phyloP scores from a whole-genome alignment of 2,113 vertebrate genomes.

The Campylorhamphus procurvoides region DNA sequence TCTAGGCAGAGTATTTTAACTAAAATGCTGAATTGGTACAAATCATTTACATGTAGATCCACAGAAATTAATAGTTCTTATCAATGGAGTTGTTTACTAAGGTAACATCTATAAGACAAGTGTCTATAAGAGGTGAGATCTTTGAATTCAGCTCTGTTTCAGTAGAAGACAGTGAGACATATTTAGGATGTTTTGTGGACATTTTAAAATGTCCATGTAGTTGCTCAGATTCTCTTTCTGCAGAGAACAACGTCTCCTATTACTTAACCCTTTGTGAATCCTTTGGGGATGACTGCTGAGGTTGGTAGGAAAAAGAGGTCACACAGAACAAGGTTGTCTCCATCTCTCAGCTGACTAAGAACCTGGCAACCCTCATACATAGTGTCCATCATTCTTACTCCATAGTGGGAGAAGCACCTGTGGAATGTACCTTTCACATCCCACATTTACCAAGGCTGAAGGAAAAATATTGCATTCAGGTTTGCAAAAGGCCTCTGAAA shows the following conservation, averaged over 20 bases:
- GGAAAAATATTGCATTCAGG: neutral
- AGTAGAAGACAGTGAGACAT: neutral
- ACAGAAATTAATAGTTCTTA: neutral
- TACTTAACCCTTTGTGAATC: neutral
- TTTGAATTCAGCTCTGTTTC: neutral
- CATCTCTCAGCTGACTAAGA: neutral
- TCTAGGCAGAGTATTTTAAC: neutral
- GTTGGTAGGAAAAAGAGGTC: neutral
- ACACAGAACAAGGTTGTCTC: neutral
- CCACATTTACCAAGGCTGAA: neutral
- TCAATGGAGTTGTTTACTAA: neutral
- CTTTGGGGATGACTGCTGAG: neutral
- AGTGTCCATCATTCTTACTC: neutral
- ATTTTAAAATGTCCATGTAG: neutral
- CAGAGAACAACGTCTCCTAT: neutral
- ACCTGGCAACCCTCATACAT: neutral
- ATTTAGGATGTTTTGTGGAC: neutral
- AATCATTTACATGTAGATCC: neutral
- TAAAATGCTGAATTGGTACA: neutral
- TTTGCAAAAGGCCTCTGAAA: neutral
- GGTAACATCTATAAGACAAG: neutral
- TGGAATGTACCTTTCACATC: neutral
- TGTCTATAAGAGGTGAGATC: neutral
- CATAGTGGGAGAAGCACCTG: neutral
- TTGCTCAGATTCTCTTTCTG: neutral